phyloP scores from a whole-genome alignment of 2,888 invertebrate species.

The Ormyrus labotus region DNA sequence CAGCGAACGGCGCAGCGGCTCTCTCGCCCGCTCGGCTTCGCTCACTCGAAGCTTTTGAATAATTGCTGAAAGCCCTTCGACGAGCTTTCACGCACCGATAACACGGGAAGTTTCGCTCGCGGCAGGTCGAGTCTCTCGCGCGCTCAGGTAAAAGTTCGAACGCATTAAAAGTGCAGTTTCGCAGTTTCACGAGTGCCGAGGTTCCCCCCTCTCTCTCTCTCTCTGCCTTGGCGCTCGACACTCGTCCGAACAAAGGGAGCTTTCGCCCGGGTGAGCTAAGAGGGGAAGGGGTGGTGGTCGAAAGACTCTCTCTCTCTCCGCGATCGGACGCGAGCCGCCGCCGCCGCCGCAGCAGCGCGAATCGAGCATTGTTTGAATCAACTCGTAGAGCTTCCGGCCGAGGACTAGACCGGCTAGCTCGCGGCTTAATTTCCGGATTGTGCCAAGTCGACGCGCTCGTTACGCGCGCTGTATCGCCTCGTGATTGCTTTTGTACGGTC shows the following conservation, averaged over 20 bases:
- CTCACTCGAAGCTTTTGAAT: constrained; percentile 18
- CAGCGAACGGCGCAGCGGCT: too few relatives aligned
- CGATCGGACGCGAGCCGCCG: neutral
- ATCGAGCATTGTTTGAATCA: neutral
- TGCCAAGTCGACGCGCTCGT: neutral
- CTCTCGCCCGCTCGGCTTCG: too few relatives aligned
- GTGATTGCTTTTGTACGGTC: constrained; percentile 42
- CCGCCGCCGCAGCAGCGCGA: neutral
- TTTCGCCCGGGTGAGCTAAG: too few relatives aligned
- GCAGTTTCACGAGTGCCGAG: constrained; percentile 15
- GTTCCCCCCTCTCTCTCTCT: too few relatives aligned
- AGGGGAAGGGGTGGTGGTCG: too few relatives aligned
- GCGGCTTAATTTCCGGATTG: constrained; percentile 38
- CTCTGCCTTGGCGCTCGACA: too few relatives aligned
- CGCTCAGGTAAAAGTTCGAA: constrained; percentile 11
- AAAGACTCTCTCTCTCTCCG: too few relatives aligned
- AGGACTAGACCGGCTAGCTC: neutral
- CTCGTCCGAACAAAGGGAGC: too few relatives aligned
- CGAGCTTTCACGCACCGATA: constrained; percentile 25
- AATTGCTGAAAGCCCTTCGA: constrained; percentile 40
- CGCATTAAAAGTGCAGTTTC: constrained; percentile 42
- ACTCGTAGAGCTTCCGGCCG: neutral
- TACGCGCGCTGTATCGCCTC: neutral
- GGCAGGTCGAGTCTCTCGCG: too few relatives aligned
- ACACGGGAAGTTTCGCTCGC: constrained; percentile 26